Base-by-base conservation (phyloP, 2,888 invertebrate genomes). In the Dryobota labecula region DNA sequence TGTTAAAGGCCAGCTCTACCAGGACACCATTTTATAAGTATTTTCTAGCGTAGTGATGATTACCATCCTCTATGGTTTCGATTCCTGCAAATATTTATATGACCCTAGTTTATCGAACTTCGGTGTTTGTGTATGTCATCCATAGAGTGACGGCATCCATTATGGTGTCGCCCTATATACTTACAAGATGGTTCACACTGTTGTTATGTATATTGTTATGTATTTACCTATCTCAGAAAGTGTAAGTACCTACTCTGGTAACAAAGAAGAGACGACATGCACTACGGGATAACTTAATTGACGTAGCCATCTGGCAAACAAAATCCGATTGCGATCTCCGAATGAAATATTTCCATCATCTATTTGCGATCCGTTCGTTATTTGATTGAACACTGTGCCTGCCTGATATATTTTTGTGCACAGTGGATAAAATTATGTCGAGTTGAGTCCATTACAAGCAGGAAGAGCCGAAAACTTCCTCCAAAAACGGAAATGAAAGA, bases 401-500 rank as follows among this genome's bases (percentile, higher is more conserved):
- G 70, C 73, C 78, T 81, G 74, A 72, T 80, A 77, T 77, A 80
- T 83, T 78, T 86, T 81, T 81, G 73, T 73, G 78, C 65, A 77
- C 76, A 82, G 63, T 80, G 82, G 77, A 82, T 81, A 87, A 86
- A 89, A 88, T 87, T 84, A 85, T 81, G 78, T 84, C 81, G 83
- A 86, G 87, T 84, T 85, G 86, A 90, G 87, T 90, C 91, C 89
- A 91, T 91, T 92, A 91, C 86, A 87, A 86, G 82, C 91, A 91
- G 92, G 91, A 92, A 92, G 89, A 91, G 90, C 87, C 87, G 88
- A 88, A 90, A 91, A 86, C 87, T 90, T 89, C 88, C 88, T 88
- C 85, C 84, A 85, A 84, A 86, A 88, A 82, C 91, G 92, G 91
- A 92, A 92, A 92, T 92, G 92, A 92, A 92, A 91, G 91, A 89